Percentiles rank a stretch among this genome's conserved stretches.
Conservation (phyloP, 1,140 invertebrate species). For the Pogonomyrmex barbatus region DNA sequence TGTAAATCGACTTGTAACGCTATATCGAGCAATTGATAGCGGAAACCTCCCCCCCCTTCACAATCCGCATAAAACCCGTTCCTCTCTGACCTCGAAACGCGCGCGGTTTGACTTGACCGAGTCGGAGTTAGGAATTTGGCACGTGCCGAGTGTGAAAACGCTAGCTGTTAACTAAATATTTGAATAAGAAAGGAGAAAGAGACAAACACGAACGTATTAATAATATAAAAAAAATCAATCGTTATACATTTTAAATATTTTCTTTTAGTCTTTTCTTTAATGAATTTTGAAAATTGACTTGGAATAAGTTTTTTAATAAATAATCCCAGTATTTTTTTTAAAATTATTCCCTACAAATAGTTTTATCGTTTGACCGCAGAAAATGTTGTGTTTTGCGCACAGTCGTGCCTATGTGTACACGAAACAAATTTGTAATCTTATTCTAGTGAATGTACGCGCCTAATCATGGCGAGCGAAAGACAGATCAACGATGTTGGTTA, state of each 20-base stretch:
- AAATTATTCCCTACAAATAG: neutral
- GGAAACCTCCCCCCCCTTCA: slow-evolving; percentile 8
- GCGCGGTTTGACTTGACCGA: slow-evolving; percentile 42
- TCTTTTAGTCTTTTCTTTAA: neutral
- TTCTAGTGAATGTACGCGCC: slow-evolving; percentile 57
- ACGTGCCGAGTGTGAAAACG: slow-evolving; percentile 32
- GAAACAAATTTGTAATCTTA: slow-evolving; percentile 8
- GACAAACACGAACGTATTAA: neutral
- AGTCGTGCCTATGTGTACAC: neutral
- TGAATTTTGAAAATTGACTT: neutral
- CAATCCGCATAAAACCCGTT: slow-evolving; percentile 67
- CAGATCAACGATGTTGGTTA: slow-evolving; percentile 67
- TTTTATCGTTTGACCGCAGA: neutral
- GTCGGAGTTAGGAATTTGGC: slow-evolving; percentile 71
- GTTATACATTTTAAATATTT: neutral
- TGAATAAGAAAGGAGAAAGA: neutral
- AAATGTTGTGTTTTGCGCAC: neutral
- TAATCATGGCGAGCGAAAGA: slow-evolving; percentile 64
- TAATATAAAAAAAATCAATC: neutral
- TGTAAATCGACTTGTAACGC: slow-evolving; percentile 15
- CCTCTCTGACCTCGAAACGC: slow-evolving; percentile 71
- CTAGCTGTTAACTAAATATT: neutral
- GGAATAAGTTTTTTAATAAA: neutral
- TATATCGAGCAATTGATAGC: slow-evolving; percentile 30
- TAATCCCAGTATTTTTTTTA: neutral